These are phyloP conservation scores for Capreolus pygargus DNA, from an alignment of 2,113 vertebrate genomes.

Conservation along the genomic window DNA sequence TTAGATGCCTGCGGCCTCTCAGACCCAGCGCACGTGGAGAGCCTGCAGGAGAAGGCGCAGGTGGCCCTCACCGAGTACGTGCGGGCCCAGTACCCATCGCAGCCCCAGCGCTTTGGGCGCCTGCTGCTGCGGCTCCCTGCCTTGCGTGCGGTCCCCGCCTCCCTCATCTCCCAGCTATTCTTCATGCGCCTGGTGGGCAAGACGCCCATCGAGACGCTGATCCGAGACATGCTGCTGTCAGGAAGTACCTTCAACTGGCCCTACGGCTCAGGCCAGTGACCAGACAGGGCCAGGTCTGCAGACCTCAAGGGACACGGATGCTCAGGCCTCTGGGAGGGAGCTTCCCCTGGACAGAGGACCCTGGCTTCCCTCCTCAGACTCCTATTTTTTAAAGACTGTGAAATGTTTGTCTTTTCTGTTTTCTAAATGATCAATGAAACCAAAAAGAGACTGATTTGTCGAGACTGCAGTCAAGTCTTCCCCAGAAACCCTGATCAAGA, in stretches of 20 bases:
- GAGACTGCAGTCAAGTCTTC: background rate
- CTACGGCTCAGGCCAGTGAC: constrained; percentile 89
- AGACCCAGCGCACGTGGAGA: constrained; percentile 92
- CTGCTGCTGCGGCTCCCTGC: constrained; percentile 93
- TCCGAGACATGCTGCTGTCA: constrained; percentile 97
- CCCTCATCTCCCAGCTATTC: constrained; percentile 96
- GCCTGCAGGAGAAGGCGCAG: constrained; percentile 96
- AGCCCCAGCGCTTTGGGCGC: constrained; percentile 94
- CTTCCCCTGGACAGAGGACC: background rate
- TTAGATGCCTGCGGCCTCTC: constrained; percentile 95
- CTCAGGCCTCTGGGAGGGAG: background rate
- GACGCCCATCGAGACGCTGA: constrained; percentile 95
- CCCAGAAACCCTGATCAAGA: background rate
- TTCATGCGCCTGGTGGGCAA: constrained; percentile 98
- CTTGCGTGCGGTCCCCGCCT: constrained; percentile 91
- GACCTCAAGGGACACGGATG: background rate
- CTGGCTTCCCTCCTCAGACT: constrained; percentile 36
- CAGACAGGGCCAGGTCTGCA: background rate
- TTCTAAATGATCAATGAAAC: constrained; percentile 69
- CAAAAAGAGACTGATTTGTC: constrained; percentile 54
- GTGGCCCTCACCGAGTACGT: constrained; percentile 95
- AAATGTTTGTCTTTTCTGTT: constrained; percentile 61
- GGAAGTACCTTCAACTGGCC: constrained; percentile 97
- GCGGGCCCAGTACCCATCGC: constrained; percentile 90
- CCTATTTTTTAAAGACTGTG: constrained; percentile 66